phyloP scores from a whole-genome alignment of 64 coral and sea anemone genomes.

The Pocillopora verrucosa region DNA sequence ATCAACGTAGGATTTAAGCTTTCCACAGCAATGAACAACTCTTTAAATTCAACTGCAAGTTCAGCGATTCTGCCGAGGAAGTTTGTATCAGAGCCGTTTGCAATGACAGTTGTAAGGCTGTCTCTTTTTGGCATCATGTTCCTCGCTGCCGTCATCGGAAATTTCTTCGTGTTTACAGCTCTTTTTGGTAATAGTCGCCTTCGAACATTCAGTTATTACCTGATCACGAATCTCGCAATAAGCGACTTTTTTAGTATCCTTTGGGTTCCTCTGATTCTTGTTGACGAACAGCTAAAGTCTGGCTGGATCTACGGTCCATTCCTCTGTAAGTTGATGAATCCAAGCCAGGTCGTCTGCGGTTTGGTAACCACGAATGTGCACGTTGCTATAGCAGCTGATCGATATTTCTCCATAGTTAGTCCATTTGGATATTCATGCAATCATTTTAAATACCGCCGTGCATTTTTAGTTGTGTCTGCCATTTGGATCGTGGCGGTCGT shows the following conservation, averaged over 20 bases:
- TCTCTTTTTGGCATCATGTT: conserved; percentile 50
- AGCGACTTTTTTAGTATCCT: conserved; percentile 71
- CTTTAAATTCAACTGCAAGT: too few species aligned
- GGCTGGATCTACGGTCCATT: conserved; percentile 69
- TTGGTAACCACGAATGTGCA: conserved; percentile 80
- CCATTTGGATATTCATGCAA: conserved; percentile 1
- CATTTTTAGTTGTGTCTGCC: conserved; percentile 19
- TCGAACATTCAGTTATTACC: conserved; percentile 70
- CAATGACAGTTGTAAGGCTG: conserved; percentile 49
- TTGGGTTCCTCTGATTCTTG: conserved; percentile 61
- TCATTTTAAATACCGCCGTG: neutral
- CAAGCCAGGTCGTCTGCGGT: conserved; percentile 71
- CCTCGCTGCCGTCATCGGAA: conserved; percentile 51
- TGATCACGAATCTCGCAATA: conserved; percentile 66
- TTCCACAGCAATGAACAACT: too few species aligned
- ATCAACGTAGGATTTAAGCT: too few species aligned
- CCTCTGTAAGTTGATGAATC: conserved; percentile 56
- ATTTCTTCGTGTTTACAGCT: conserved; percentile 61
- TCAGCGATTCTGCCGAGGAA: neutral
- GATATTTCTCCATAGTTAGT: conserved; percentile 55
- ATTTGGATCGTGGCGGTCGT: conserved; percentile 51
- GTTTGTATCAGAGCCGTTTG: conserved; percentile 40
- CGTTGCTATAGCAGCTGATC: conserved; percentile 64
- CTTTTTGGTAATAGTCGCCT: conserved; percentile 52
- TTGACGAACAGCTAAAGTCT: conserved; percentile 47